Conservation (phyloP, 2,888 invertebrate genomes). For the Ornithoptera alexandrae region DNA sequence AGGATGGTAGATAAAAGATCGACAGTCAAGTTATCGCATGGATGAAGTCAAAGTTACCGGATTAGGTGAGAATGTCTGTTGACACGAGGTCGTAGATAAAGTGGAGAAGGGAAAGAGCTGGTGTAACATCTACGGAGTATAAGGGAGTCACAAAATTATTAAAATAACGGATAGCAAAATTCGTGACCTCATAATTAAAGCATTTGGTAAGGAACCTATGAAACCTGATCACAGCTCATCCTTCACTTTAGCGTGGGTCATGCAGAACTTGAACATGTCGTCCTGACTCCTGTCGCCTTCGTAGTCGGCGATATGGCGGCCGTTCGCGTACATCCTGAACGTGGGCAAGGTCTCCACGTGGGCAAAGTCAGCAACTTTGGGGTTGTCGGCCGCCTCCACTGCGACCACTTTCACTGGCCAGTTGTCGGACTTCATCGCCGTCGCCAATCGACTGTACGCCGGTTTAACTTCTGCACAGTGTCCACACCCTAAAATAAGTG, state of each 20-base stretch:
- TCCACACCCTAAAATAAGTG: conserved; percentile 81
- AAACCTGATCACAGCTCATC: conserved; percentile 64
- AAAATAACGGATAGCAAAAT: background rate
- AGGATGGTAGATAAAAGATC: too few relatives aligned
- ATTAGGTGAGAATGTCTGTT: too few relatives aligned
- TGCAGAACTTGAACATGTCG: conserved; percentile 78
- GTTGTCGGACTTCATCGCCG: conserved; percentile 63
- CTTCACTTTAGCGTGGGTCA: conserved; percentile 50
- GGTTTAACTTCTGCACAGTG: conserved; percentile 86
- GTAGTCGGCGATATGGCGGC: conserved; percentile 78
- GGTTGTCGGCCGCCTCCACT: conserved; percentile 84
- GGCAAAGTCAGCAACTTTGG: conserved; percentile 78
- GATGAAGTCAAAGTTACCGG: too few relatives aligned
- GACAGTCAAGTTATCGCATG: too few relatives aligned
- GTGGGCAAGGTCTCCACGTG: conserved; percentile 84
- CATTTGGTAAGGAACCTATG: background rate
- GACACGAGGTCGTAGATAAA: too few relatives aligned
- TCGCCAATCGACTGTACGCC: conserved; percentile 81
- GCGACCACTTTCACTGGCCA: conserved; percentile 72
- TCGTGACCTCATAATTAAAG: conserved; percentile 2
- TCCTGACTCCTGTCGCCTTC: conserved; percentile 76
- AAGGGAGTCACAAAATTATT: too few relatives aligned
- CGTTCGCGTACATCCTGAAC: conserved; percentile 81
- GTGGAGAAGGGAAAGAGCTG: too few relatives aligned
- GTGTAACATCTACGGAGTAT: too few relatives aligned